A percentile compares a stretch with the other conserved stretches of the same genome.
These are phyloP conservation scores for Contarinia nasturtii DNA, from an alignment of 1,140 invertebrate genomes.

Conservation along the genomic window DNA sequence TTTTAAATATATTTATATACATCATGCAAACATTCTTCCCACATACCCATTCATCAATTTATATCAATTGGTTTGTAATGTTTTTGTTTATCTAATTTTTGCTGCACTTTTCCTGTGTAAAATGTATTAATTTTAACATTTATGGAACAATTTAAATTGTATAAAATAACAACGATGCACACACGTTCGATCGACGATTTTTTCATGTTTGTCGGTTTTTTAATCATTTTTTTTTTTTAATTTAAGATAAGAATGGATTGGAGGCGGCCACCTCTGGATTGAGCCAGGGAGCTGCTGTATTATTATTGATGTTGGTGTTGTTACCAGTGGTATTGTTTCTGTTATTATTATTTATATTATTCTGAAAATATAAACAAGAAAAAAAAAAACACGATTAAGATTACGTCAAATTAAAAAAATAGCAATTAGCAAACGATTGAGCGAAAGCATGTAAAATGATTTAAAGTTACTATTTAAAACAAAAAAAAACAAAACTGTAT, in stretches of 20 bases:
- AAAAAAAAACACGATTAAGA: neutral
- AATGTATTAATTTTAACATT: too few species aligned
- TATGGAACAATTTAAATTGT: too few species aligned
- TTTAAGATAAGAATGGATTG: slow-evolving; percentile 22
- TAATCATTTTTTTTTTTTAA: neutral
- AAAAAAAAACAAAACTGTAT: too few species aligned
- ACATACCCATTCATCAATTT: too few species aligned
- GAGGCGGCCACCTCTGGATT: slow-evolving; percentile 21
- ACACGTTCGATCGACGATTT: neutral
- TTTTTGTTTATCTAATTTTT: too few species aligned
- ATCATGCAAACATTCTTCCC: too few species aligned
- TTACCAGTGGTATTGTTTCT: neutral
- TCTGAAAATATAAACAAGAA: neutral
- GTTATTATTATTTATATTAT: neutral
- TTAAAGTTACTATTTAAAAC: neutral
- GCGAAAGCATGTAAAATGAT: neutral
- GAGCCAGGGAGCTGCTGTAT: slow-evolving; percentile 23
- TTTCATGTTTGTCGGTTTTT: neutral
- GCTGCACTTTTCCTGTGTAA: too few species aligned
- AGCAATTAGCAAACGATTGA: neutral
- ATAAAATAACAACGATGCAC: too few species aligned
- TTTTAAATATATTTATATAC: too few species aligned
- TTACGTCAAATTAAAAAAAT: neutral
- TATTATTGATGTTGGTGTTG: slow-evolving; percentile 6
- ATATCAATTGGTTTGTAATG: too few species aligned